Evolutionary conservation across 2,113 vertebrate species (phyloP).

Genomic region (Scopus umbretta): DNA sequence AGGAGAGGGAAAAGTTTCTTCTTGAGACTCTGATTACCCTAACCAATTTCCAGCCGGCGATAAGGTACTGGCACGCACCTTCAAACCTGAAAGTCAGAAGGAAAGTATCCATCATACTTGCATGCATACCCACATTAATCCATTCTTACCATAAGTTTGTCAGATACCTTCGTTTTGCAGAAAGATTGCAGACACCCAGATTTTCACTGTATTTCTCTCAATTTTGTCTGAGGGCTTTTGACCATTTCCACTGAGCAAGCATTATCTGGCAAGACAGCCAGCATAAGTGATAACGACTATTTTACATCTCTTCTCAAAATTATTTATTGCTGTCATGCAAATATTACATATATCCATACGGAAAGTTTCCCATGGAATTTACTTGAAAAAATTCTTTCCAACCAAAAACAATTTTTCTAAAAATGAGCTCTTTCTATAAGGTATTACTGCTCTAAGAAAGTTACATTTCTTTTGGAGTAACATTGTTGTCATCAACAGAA

Average conservation of each 20-base stretch:
- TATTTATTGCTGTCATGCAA: background rate
- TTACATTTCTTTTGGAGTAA: background rate
- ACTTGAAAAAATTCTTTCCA: background rate
- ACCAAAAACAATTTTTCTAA: background rate
- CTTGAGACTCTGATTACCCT: background rate
- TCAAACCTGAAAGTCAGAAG: background rate
- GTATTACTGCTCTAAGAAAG: background rate
- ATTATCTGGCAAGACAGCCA: background rate
- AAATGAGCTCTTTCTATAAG: background rate
- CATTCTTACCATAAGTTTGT: background rate
- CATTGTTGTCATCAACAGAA: background rate
- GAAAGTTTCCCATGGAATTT: background rate
- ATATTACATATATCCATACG: background rate
- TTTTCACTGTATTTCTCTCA: fast-evolving
- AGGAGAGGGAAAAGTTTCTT: background rate
- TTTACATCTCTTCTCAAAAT: background rate
- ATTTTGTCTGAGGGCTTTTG: background rate
- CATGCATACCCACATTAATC: background rate
- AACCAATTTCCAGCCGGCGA: background rate
- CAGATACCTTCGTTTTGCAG: background rate
- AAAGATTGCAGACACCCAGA: background rate
- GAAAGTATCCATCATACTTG: background rate
- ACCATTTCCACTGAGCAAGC: background rate
- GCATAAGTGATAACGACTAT: background rate
- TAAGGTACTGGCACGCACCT: fast-evolving